Conservation (phyloP, 2,888 invertebrate genomes). For the Drosophila eohydei region DNA sequence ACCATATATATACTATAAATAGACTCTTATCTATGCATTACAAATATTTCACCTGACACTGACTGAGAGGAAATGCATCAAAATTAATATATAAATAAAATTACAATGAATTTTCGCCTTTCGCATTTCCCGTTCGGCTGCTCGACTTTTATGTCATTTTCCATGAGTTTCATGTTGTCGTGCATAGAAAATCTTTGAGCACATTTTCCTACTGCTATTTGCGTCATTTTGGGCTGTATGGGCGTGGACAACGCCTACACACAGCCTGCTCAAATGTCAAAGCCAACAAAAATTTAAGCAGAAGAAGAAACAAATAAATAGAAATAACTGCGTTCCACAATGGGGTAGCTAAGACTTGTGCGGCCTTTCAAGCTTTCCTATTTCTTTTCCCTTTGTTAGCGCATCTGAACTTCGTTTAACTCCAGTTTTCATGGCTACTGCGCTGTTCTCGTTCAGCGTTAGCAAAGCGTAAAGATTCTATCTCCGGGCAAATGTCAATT, state of each 20-base stretch:
- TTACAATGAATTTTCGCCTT: background rate
- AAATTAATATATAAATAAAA: background rate
- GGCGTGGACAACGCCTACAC: constrained; percentile 28
- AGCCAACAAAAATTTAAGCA: background rate
- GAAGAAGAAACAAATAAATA: constrained; percentile 1
- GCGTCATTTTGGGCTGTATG: constrained; percentile 28
- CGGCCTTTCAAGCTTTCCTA: background rate
- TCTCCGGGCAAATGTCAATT: constrained; percentile 42
- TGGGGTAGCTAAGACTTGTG: background rate
- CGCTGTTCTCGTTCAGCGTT: constrained; percentile 4
- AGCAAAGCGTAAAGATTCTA: constrained; percentile 30
- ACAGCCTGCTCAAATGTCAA: constrained; percentile 42
- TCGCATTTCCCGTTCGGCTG: background rate
- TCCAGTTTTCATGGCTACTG: background rate
- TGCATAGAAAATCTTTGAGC: background rate
- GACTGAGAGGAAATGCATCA: background rate
- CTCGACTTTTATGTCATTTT: constrained; percentile 1
- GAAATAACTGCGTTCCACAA: background rate
- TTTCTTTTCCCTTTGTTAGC: background rate
- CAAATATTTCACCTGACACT: constrained; percentile 15
- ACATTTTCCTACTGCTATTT: constrained; percentile 8
- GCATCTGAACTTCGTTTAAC: background rate
- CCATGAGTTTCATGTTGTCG: background rate
- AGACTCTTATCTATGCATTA: constrained; percentile 1
- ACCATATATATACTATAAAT: background rate